Percentiles rank a stretch among this genome's conserved stretches.
Evolutionary conservation across 2,888 invertebrate genomes (phyloP).

Genomic region (Blastobasis adustella): DNA sequence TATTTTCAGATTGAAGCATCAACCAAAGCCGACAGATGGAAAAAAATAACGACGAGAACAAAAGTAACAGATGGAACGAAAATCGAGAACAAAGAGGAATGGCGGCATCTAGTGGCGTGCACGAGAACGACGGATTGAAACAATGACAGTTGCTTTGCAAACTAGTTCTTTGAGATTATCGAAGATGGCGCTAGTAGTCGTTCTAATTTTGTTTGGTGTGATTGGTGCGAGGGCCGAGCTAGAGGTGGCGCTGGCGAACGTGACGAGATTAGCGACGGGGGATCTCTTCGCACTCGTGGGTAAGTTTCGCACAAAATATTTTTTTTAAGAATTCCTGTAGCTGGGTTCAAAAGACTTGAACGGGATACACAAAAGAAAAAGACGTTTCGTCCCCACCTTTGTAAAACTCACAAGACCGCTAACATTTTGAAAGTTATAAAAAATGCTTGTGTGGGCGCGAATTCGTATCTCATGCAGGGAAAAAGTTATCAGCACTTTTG

Average conservation of each 20-base stretch:
- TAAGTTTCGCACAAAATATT: conserved; percentile 25
- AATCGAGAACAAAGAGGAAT: conserved; percentile 9
- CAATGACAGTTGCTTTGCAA: too few species aligned
- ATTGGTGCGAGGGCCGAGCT: conserved; percentile 25
- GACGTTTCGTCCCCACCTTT: too few species aligned
- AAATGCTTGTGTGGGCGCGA: too few species aligned
- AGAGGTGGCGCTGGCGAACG: conserved; percentile 62
- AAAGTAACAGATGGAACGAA: background rate
- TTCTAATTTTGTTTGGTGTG: conserved; percentile 26
- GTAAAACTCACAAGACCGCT: too few species aligned
- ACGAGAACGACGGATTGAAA: conserved; percentile 23
- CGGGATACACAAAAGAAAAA: too few species aligned
- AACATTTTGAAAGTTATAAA: too few species aligned
- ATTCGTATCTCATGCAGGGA: too few species aligned
- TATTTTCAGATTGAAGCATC: background rate
- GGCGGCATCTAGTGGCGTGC: conserved; percentile 27
- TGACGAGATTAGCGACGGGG: conserved; percentile 76
- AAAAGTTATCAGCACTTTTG: too few species aligned
- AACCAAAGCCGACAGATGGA: conserved; percentile 1
- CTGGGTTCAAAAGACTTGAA: too few species aligned
- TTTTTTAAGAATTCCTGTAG: too few species aligned
- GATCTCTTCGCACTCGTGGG: conserved; percentile 75
- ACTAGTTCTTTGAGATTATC: conserved; percentile 12
- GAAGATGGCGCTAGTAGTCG: conserved; percentile 48
- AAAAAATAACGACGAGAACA: background rate